A percentile compares a stretch with the other conserved stretches of the same genome.
These are phyloP conservation scores for Phaetusa simplex DNA, from an alignment of 2,113 vertebrate species.

Conservation along the genomic window DNA sequence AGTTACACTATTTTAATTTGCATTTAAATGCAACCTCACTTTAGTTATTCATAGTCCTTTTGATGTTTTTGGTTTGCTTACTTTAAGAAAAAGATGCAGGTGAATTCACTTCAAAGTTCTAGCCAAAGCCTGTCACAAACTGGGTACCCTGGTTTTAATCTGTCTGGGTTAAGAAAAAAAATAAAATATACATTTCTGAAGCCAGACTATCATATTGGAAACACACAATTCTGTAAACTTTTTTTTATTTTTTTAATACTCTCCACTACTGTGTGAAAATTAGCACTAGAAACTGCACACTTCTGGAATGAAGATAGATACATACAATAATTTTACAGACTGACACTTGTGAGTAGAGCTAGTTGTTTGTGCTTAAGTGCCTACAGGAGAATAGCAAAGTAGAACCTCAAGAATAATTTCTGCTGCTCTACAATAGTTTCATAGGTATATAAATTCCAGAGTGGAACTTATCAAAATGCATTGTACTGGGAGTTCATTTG, in stretches of 20 bases:
- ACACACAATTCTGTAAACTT: neutral
- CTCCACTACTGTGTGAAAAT: neutral
- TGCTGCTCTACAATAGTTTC: neutral
- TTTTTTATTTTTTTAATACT: neutral
- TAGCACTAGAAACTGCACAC: neutral
- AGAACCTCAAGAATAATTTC: constrained; percentile 10
- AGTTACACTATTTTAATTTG: neutral
- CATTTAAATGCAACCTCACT: neutral
- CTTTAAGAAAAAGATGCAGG: neutral
- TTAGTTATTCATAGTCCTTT: neutral
- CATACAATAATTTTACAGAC: neutral
- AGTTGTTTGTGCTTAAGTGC: constrained; percentile 7
- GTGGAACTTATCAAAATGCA: constrained; percentile 10
- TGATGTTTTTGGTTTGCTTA: neutral
- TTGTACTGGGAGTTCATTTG: neutral
- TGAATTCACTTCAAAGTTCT: neutral
- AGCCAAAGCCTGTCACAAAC: neutral
- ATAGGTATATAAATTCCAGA: constrained; percentile 9
- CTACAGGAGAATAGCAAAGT: neutral
- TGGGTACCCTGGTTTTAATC: neutral
- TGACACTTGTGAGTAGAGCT: neutral
- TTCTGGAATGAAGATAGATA: neutral
- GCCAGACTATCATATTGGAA: neutral
- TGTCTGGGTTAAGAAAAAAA: neutral
- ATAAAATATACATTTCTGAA: neutral